phyloP scores from a whole-genome alignment of 2,113 vertebrate genomes.

The Helogale parvula region DNA sequence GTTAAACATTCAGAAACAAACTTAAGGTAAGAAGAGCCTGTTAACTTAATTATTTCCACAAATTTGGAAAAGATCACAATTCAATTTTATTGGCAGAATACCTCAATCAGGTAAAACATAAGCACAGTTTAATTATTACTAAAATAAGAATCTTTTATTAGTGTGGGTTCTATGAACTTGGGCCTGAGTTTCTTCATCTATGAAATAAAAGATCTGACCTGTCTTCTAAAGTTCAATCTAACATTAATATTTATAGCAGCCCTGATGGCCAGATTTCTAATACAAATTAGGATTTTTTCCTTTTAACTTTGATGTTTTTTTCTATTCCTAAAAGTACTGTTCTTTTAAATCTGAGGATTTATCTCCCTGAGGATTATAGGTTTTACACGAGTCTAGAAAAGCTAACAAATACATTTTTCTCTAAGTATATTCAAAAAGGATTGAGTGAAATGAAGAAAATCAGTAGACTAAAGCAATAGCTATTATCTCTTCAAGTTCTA shows the following conservation, averaged over 20 bases:
- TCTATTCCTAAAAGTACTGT: constrained; percentile 5
- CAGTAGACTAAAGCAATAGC: neutral
- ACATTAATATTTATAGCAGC: constrained; percentile 14
- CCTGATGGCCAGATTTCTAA: neutral
- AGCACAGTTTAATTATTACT: constrained; percentile 27
- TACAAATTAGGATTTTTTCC: neutral
- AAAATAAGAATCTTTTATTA: neutral
- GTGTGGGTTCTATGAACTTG: neutral
- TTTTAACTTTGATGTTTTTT: neutral
- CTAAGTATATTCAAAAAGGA: constrained; percentile 2
- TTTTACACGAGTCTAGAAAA: constrained; percentile 25
- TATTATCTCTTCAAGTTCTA: neutral
- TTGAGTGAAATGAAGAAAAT: constrained; percentile 26
- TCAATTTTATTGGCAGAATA: constrained; percentile 7
- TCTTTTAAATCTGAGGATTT: constrained; percentile 56
- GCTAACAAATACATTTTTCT: constrained; percentile 19
- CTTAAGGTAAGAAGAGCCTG: neutral
- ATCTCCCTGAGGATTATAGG: constrained; percentile 10
- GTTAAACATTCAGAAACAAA: constrained; percentile 13
- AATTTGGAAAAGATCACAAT: constrained; percentile 25
- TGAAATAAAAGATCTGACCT: neutral
- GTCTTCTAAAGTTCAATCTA: constrained; percentile 26
- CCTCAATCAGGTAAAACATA: neutral
- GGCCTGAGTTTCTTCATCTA: constrained; percentile 7
- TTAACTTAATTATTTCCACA: constrained; percentile 30